phyloP scores from a whole-genome alignment of 2,113 vertebrate genomes.

The Cololabis saira region DNA sequence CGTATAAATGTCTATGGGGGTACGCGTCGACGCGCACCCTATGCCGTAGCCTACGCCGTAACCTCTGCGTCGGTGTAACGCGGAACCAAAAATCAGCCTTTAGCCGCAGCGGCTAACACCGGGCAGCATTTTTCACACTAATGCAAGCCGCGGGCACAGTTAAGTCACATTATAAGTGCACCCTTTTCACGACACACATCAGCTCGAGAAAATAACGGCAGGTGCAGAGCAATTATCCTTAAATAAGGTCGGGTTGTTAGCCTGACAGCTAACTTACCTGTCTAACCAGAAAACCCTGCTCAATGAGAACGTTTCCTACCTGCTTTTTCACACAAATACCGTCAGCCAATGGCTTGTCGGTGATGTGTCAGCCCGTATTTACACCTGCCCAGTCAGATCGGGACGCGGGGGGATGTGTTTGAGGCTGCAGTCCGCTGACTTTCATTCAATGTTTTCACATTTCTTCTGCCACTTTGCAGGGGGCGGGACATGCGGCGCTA shows the following conservation, averaged over 20 bases:
- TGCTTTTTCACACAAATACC: constrained; percentile 37
- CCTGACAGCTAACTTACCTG: constrained; percentile 65
- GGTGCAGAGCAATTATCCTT: not conserved
- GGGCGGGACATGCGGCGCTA: constrained; percentile 37
- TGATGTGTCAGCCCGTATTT: not conserved
- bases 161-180: too few relatives aligned
- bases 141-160: too few relatives aligned
- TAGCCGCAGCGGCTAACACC: too few relatives aligned
- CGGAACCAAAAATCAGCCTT: too few relatives aligned
- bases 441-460: constrained; percentile 72
- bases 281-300: constrained; percentile 70
- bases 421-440: constrained; percentile 44
- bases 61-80: too few relatives aligned
- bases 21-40: too few relatives aligned
- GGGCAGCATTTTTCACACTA: too few relatives aligned
- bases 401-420: constrained; percentile 6
- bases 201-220: not conserved
- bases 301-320: constrained; percentile 49
- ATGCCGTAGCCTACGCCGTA: too few relatives aligned
- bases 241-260: constrained; percentile 14
- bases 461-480: constrained; percentile 30
- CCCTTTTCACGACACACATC: constrained; percentile 2
- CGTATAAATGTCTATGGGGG: too few relatives aligned
- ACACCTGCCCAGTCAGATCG: not conserved
- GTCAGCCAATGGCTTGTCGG: constrained; percentile 6